phyloP scores from a whole-genome alignment of 2,888 invertebrate species.

The Linnaemya vulpina region DNA sequence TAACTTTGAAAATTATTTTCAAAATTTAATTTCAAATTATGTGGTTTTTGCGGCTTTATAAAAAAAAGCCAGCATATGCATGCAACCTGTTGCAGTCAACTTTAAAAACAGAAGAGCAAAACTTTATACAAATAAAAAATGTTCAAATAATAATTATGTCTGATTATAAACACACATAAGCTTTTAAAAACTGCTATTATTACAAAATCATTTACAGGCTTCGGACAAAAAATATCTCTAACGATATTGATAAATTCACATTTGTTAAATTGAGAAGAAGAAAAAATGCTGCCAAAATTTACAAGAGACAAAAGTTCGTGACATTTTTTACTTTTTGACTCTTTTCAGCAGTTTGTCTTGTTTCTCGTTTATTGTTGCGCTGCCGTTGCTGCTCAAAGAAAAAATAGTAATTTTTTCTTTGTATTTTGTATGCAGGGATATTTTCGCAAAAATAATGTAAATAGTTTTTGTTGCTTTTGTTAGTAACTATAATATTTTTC shows the following conservation, averaged over 20 bases:
- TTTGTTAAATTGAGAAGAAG: constrained; percentile 25
- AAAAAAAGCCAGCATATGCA: constrained; percentile 29
- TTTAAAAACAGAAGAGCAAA: background rate
- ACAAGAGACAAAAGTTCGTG: constrained; percentile 62
- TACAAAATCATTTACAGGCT: constrained; percentile 1
- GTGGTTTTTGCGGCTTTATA: constrained; percentile 56
- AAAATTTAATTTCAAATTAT: constrained; percentile 36
- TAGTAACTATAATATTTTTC: constrained; percentile 36
- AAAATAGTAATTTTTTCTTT: constrained; percentile 17
- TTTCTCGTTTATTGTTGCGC: constrained; percentile 38
- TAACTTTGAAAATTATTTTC: constrained; percentile 3
- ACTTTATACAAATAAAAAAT: background rate
- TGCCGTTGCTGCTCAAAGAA: constrained; percentile 38
- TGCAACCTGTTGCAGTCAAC: constrained; percentile 53
- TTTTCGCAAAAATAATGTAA: constrained; percentile 27
- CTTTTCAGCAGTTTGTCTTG: constrained; percentile 41
- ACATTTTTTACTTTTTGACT: constrained; percentile 59
- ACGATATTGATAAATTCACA: constrained; percentile 18
- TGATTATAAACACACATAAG: constrained; percentile 4
- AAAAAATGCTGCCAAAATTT: constrained; percentile 19
- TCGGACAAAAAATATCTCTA: background rate
- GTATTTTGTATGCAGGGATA: constrained; percentile 12
- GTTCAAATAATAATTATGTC: constrained; percentile 19
- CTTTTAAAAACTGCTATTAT: background rate
- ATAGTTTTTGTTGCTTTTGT: background rate